Evolutionary conservation across 2,797 vertebrate species (phyloP), one percentile per base, ranked within the genome.

Genomic region (Propithecus deckenii): DNA sequence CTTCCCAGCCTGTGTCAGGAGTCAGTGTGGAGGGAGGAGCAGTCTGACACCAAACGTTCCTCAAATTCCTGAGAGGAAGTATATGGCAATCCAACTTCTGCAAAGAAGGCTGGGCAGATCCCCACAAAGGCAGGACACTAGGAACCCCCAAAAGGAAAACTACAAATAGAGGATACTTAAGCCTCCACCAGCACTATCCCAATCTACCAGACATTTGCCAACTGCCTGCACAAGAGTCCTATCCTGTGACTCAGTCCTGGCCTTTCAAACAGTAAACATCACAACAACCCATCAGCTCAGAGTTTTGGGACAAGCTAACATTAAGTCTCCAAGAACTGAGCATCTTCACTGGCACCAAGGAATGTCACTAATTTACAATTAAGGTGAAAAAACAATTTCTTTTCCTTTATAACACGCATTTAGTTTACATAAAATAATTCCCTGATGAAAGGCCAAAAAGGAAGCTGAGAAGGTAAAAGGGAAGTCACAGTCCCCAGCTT

Each of bases 61-160:
- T 93, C 46, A 71, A 32, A 95, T 96, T 95, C 79, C 83, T 30
- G 25, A 97, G n/a, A 32, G 20, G 17, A 80, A 55, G 30, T 43
- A 22, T 15, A 75, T 23, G 79, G 59, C 63, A 86, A 94, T 48
- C 38, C 3, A 11, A 78, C 65, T 74, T 95, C 91, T 55, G 78
- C 57, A 76, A 88, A 76, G 84, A 65, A 17, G 1, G 14, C 59
- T 61, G 55, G 28, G n/a, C 38, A 61, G 69, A 52, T 13, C 7
- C 76, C 74, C 88, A 87, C 41, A 23, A 91, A 84, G 46, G 25
- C 48, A 48, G 5, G 22, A 81, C 1, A 50, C 12, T 43, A 80
- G 50, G 43, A 91, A 86, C 30, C 46, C 48, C 2, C 10, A 22
- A 59, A 91, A 32, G 8, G 12, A 91, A 95, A 93, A 59, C 50